Evolutionary conservation across 2,888 invertebrate species (phyloP), one percentile per base, ranked within the genome.

Genomic region (Calameuta idolon): DNA sequence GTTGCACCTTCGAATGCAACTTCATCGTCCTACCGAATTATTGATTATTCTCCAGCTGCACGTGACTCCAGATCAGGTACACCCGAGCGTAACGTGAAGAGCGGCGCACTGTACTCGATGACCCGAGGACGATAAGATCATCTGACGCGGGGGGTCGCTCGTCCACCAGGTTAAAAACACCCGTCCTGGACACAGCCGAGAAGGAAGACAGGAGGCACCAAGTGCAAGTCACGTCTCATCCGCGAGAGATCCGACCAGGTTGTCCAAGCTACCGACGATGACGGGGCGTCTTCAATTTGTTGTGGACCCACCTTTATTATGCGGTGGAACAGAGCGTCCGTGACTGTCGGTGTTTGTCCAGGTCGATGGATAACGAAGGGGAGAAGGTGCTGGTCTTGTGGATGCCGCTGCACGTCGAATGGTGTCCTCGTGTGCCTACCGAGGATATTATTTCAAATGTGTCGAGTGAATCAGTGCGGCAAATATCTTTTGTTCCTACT

Each of bases 81-180:
- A 15, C 15, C 40, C 40, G 5, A 40, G 40, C 40, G 40, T 40
- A 40, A 40, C 15, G 40, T 15, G 15, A 40, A 40, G 40, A 40
- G 5, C 40, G 40, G 5, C 40, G 40, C 40, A 40, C 40, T 40
- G 40, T 40, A 40, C 5, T 15, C 40, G 40, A 15, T 40, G 4
- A 40, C 40, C 40, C 15, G 15, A 40, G 40, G 1, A 40, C 15
- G 89, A 90, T 89, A 87, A 82, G 85, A 89, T 89, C 89, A 83
- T 89, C 86, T 90, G 91, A 91, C 86, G 86, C 90, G 89, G 88
- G 89, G 87, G 88, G 89, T 87, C 89, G 88, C 79, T 79, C 73
- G 11, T 74, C 75, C 33, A 34, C n/a, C 3, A 34, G 68, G 74
- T 31, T 77, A 80, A 76, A 69, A 79, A 74, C 34, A 12, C 78